Base-by-base conservation (phyloP, 1,140 invertebrate species). In the Drosophila tropicalis region DNA sequence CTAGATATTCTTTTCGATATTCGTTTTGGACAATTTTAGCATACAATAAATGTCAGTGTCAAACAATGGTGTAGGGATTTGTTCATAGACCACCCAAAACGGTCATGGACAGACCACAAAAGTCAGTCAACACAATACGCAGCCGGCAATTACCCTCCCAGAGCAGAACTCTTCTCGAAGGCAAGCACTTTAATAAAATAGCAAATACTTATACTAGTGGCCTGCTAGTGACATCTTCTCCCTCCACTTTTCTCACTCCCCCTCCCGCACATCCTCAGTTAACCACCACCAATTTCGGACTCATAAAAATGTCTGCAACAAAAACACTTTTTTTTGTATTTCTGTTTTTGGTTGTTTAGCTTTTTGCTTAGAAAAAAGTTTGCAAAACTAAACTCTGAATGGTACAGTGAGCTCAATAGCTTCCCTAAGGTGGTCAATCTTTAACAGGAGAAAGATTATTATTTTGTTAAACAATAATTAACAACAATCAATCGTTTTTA, bases 241-340 rank as follows among this genome's bases (percentile, higher is more conserved):
- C 36, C 47, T 19, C 47, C 34, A 3, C 5, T 2, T 2, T 36
- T 10, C 1, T 34, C 36, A 15, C 60, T 63, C 54, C 34, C 34
- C 47, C 47, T 58, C 15, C 25, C 36, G n/a, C 58, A 13, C 12
- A 15, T 9, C 32, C 54, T 17, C 74, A 56, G n/a, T 67, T 44
- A 44, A 36, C 29, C 58, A 68, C 40, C 40, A 61, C 74, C 68
- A 78, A 78, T 71, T 77, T 67, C 56, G 74, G 72, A 69, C 79
- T 81, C 71, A 87, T 87, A 87, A 89, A 87, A 87, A 72, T 83
- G 83, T 87, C 83, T 87, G 84, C 72, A 70, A 70, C 75, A 60
- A 77, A 78, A 77, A 70, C 61, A 62, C 71, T 19, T 36, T 34
- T 57, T 57, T 57, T 10, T 10, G 55, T 29, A 19, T 4, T 44